Conservation (phyloP, 2,888 invertebrate genomes). For the Himalopsyche tibetana region DNA sequence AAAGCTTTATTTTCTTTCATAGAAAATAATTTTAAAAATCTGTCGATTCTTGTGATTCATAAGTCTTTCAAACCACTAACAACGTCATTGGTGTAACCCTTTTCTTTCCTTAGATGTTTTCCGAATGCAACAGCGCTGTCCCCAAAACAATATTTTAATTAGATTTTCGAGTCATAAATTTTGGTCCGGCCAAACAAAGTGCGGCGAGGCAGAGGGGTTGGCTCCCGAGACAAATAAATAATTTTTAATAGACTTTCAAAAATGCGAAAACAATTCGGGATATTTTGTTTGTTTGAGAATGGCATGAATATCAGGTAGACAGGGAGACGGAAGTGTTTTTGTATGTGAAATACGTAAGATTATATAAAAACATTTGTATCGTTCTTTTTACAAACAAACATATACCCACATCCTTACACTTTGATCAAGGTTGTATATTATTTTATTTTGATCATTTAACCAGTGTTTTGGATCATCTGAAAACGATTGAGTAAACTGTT, state of each 20-base stretch:
- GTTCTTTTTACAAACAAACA: too few species aligned
- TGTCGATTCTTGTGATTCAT: not conserved
- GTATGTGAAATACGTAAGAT: constrained; percentile 11
- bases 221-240: constrained; percentile 60
- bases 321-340: not conserved
- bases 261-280: constrained; percentile 52
- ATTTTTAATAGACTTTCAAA: constrained; percentile 58
- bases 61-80: not conserved
- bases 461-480: too few species aligned
- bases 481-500: too few species aligned
- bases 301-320: not conserved
- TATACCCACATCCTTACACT: too few species aligned
- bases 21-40: not conserved
- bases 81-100: constrained; percentile 44
- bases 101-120: not conserved
- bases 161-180: constrained; percentile 60
- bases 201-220: constrained; percentile 8
- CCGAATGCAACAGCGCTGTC: constrained; percentile 24
- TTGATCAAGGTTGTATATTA: too few species aligned
- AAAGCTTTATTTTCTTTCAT: too few species aligned
- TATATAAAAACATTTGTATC: not conserved
- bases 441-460: too few species aligned
- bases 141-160: constrained; percentile 64
- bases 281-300: constrained; percentile 24
- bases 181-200: constrained; percentile 41